phyloP scores from a whole-genome alignment of 92 coral and sea anemone species.

The Palythoa grandis region DNA sequence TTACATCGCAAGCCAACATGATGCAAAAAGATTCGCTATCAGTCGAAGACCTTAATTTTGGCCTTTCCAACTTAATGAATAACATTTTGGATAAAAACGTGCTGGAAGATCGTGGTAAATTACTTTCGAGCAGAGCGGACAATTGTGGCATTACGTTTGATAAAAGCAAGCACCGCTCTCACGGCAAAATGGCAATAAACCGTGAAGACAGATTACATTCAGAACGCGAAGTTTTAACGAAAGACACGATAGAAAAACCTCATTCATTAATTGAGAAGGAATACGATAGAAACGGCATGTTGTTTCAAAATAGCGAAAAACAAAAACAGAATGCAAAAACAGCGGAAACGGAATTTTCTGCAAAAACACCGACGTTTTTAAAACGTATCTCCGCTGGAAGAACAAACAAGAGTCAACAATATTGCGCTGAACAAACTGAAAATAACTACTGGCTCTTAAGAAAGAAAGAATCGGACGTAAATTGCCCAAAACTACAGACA shows the following conservation, averaged over 20 bases:
- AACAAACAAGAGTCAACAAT: background rate
- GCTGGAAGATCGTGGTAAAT: background rate
- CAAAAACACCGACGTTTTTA: background rate
- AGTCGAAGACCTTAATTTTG: conserved; percentile 28
- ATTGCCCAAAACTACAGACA: background rate
- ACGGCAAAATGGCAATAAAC: background rate
- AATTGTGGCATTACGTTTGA: background rate
- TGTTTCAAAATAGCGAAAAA: background rate
- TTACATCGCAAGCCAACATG: background rate
- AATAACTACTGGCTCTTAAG: background rate
- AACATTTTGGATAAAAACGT: background rate
- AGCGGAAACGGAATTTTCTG: background rate
- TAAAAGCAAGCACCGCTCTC: background rate
- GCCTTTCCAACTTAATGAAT: conserved; percentile 17
- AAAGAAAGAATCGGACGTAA: background rate
- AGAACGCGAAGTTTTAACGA: background rate
- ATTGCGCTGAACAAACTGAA: background rate
- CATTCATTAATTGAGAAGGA: background rate
- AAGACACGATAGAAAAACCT: background rate
- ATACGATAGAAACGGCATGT: background rate
- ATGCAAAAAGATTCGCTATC: conserved; percentile 31
- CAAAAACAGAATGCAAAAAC: background rate
- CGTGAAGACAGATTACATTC: background rate
- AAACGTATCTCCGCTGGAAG: background rate
- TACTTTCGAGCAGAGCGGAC: background rate